These are phyloP conservation scores for Clarias batrachus DNA, from an alignment of 2,113 vertebrate genomes.

Conservation along the genomic window DNA sequence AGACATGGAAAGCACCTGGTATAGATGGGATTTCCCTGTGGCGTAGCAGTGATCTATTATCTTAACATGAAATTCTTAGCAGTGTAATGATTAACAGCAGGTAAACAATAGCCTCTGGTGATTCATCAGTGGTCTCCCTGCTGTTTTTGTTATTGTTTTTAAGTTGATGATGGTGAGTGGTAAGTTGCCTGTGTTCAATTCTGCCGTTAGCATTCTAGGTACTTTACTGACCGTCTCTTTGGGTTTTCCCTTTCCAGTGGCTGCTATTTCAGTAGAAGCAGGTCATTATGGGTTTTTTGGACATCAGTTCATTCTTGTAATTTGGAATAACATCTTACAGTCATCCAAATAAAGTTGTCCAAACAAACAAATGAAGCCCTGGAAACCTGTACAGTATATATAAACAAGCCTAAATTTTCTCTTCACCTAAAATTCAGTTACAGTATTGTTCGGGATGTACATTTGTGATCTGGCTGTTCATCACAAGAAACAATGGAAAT, in stretches of 20 bases:
- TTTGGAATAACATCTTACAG: not conserved
- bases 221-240: constrained; percentile 6
- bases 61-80: not conserved
- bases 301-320: not conserved
- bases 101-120: constrained; percentile 9
- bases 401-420: not conserved
- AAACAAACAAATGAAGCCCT: not conserved
- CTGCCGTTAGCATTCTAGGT: not conserved
- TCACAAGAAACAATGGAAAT: constrained; percentile 33
- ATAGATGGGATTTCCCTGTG: constrained; percentile 15
- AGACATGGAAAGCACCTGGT: constrained; percentile 14
- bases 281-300: not conserved
- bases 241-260: not conserved
- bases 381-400: not conserved
- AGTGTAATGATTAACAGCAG: constrained; percentile 25
- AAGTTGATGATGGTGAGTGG: not conserved
- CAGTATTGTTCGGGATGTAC: constrained; percentile 4
- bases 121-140: not conserved
- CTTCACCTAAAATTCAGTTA: not conserved
- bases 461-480: constrained; percentile 7
- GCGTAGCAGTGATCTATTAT: constrained; percentile 4
- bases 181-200: not conserved
- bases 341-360: no score
- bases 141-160: not conserved
- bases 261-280: not conserved